phyloP scores from a whole-genome alignment of 2,113 vertebrate species.

The Microcebus jonahi region DNA sequence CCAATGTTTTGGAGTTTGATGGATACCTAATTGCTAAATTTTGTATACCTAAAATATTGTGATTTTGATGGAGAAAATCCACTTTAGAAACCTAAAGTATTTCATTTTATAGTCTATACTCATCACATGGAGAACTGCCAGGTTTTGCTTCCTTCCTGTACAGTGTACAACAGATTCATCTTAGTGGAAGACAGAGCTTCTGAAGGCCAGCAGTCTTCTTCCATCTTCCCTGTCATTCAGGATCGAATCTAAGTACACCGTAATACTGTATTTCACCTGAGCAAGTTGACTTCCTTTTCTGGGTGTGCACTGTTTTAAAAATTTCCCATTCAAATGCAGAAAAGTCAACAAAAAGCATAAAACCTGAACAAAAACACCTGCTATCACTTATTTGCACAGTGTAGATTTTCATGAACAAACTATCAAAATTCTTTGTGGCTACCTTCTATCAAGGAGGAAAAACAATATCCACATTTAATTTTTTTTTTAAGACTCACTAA shows the following conservation, averaged over 20 bases:
- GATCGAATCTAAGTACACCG: neutral
- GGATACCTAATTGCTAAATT: neutral
- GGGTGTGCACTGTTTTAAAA: neutral
- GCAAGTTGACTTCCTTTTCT: neutral
- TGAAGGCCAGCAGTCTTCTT: neutral
- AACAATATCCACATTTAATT: neutral
- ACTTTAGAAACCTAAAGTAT: neutral
- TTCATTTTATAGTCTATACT: neutral
- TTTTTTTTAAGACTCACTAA: neutral
- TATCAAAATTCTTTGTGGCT: neutral
- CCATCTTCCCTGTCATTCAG: neutral
- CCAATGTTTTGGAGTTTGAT: neutral
- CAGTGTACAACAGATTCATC: neutral
- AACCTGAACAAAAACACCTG: neutral
- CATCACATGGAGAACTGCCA: neutral
- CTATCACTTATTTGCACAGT: neutral
- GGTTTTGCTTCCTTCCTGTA: neutral
- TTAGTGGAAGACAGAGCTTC: neutral
- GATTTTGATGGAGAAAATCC: constrained; percentile 10
- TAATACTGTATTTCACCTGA: neutral
- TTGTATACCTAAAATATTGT: neutral
- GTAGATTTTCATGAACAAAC: neutral
- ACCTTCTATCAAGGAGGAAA: neutral
- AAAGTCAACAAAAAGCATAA: neutral
- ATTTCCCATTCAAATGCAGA: neutral